Percentiles rank a stretch among this genome's conserved stretches.
Evolutionary conservation across 2,113 vertebrate species (phyloP).

Genomic region (Charina bottae): DNA sequence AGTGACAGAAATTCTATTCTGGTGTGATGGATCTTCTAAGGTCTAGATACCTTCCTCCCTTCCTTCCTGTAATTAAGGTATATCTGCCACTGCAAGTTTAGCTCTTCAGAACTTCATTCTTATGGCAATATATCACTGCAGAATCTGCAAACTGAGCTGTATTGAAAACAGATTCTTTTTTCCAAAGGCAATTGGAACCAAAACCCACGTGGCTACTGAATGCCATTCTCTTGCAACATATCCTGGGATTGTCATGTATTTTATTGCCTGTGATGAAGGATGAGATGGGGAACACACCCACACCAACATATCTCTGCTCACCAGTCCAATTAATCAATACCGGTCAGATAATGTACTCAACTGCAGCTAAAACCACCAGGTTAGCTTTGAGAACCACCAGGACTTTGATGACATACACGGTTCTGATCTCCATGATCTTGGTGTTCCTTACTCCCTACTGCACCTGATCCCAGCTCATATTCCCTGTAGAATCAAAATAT

Average conservation of each 20-base stretch:
- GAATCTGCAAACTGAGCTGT: slow-evolving; percentile 64
- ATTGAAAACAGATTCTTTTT: not conserved
- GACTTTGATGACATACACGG: not conserved
- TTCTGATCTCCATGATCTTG: not conserved
- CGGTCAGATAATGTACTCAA: not conserved
- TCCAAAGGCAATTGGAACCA: not conserved
- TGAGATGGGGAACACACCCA: not conserved
- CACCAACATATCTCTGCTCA: not conserved
- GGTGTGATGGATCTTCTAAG: slow-evolving; percentile 66
- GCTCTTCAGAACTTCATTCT: slow-evolving; percentile 65
- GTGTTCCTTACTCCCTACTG: not conserved
- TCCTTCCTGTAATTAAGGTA: slow-evolving; percentile 72
- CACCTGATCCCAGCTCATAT: not conserved
- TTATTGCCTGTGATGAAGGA: not conserved
- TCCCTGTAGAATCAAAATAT: not conserved
- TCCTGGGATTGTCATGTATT: not conserved
- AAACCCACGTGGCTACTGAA: not conserved
- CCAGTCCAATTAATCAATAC: not conserved
- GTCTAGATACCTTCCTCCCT: slow-evolving; percentile 58
- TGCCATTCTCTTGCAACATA: not conserved
- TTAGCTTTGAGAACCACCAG: not conserved
- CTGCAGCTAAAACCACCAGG: not conserved
- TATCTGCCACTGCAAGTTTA: slow-evolving; percentile 71
- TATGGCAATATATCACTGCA: slow-evolving; percentile 71
- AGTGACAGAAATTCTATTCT: slow-evolving; percentile 59